Base-by-base conservation (phyloP, 2,113 vertebrate species). In the Labeo rohita region DNA sequence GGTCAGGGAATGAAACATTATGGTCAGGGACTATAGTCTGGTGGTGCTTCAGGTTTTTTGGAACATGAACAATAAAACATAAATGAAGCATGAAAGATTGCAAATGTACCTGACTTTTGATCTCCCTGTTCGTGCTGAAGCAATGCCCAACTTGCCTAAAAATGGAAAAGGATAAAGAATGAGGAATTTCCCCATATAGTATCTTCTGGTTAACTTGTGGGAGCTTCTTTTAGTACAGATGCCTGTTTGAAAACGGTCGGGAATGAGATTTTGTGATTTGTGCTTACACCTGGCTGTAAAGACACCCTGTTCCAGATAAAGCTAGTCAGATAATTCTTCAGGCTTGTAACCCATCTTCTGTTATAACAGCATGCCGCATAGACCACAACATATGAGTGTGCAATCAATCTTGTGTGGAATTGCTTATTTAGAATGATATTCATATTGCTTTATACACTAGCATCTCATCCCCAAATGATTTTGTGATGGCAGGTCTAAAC, bases 1-100 rank as follows among this genome's bases (percentile, higher is more conserved):
- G 49, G 68, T 66, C 80, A 84, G 78, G 45, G 54, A 66, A 43
- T 50, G 43, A 34, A 83, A 43, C 5, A 18, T 50, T 65, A 73
- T 47, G 56, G 63, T 18, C 39, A 47, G 56, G 63, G 1, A n/a
- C 23, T 56, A 28, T 59, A 12, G 50, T 56, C n/a, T 43, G 66
- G 23, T 28, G 28, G 49, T 50, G 73, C n/a, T 77, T 16, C 12
- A 77, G 49, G 45, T 28, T 76, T 59, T 54, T 34, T 15, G 23
- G 15, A 77, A 77, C 36, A 15, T 16, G 49, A 77, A 77, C 23
- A 28, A 52, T 52, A 52, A 28, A 77, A 49, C 0, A 23, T 36
- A 11, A 77, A 77, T 77, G 74, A 77, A 8, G 49, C 49, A 75
- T 49, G 72, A 75, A 50, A 15, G 11, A 49, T 47, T 74, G 45